phyloP scores from a whole-genome alignment of 2,113 vertebrate genomes.

The Elachura formosa region DNA sequence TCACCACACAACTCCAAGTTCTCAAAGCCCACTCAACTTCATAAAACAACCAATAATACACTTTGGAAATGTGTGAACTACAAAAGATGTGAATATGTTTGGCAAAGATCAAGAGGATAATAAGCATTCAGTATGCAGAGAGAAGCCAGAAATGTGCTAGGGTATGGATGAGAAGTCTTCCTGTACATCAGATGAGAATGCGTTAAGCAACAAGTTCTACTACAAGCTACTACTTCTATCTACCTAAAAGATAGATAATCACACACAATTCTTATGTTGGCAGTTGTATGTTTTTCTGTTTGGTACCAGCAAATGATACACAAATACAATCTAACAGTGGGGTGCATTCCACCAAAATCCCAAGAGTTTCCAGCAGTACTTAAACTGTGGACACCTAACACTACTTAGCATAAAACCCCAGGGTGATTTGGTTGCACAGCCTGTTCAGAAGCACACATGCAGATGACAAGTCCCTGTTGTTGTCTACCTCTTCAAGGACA shows the following conservation, averaged over 20 bases:
- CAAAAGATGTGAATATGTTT: conserved; percentile 56
- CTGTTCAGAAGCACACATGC: background rate
- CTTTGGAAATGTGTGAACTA: conserved; percentile 52
- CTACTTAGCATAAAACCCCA: background rate
- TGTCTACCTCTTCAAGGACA: background rate
- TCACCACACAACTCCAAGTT: background rate
- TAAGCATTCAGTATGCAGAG: conserved; percentile 51
- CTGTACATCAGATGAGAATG: conserved; percentile 8
- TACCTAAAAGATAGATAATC: conserved; percentile 23
- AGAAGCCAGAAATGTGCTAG: conserved; percentile 50
- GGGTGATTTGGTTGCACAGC: background rate
- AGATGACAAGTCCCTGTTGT: background rate
- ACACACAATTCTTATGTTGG: conserved; percentile 29
- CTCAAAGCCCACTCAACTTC: conserved; percentile 14
- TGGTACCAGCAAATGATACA: conserved; percentile 20
- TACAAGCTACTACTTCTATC: too few species aligned
- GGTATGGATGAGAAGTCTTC: conserved; percentile 55
- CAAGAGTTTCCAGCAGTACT: background rate
- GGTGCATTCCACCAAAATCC: background rate
- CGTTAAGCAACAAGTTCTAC: conserved; percentile 47
- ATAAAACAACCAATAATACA: conserved; percentile 37
- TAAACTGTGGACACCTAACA: background rate
- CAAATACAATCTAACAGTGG: conserved; percentile 17
- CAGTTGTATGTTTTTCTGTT: conserved; percentile 32
- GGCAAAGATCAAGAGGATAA: conserved; percentile 62